Evolutionary conservation across 64 coral and sea anemone species (phyloP).

Genomic region (Montipora foliosa): DNA sequence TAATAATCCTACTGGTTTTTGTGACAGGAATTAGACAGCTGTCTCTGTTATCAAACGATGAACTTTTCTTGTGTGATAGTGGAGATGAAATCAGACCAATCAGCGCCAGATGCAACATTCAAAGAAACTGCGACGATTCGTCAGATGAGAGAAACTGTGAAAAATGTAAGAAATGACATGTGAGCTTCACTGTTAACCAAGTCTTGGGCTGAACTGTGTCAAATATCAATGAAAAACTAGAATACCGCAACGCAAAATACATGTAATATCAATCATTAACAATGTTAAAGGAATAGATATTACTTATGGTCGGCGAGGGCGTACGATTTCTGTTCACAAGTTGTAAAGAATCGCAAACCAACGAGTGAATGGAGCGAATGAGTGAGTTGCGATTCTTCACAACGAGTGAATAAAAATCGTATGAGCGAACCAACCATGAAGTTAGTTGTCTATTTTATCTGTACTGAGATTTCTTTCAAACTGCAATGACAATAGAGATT

Average conservation of each 20-base stretch:
- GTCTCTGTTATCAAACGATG: constrained; percentile 25
- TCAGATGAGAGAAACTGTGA: constrained; percentile 31
- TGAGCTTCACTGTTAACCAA: neutral
- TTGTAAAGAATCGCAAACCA: too few relatives aligned
- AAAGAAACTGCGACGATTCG: neutral
- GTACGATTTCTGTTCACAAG: too few relatives aligned
- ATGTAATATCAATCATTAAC: too few relatives aligned
- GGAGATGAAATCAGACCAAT: constrained; percentile 28
- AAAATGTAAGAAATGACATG: neutral
- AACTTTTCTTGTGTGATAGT: constrained; percentile 34
- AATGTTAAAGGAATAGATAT: too few relatives aligned
- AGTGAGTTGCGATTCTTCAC: too few relatives aligned
- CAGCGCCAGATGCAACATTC: constrained; percentile 23
- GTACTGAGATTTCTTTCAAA: too few relatives aligned
- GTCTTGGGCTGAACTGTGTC: neutral
- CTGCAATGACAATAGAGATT: too few relatives aligned
- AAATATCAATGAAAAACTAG: neutral
- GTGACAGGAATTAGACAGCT: neutral
- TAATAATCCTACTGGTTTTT: neutral
- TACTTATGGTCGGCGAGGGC: too few relatives aligned
- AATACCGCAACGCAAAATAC: neutral
- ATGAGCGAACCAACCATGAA: too few relatives aligned
- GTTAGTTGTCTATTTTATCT: too few relatives aligned
- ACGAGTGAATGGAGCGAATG: too few relatives aligned
- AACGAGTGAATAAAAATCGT: too few relatives aligned